These are phyloP conservation scores for Clarias fuscus DNA, from an alignment of 2,797 vertebrate species.

Conservation along the genomic window DNA sequence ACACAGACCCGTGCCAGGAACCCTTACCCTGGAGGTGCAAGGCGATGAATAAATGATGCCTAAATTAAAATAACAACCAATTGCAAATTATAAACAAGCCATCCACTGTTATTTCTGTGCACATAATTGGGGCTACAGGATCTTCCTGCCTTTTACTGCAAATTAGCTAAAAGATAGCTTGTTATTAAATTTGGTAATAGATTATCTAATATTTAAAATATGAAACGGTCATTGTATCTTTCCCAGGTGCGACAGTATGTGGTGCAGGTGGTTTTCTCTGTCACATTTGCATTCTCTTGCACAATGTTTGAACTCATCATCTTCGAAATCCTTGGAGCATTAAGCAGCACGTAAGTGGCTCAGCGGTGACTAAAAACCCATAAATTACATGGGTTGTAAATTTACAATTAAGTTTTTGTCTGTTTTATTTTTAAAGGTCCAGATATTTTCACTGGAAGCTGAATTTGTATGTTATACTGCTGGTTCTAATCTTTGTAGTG, in stretches of 20 bases:
- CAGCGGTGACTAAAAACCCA: background rate
- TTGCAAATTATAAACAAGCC: background rate
- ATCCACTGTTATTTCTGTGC: background rate
- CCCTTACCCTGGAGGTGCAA: too few species aligned
- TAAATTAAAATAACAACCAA: background rate
- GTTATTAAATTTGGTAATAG: background rate
- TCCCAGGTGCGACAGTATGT: slow-evolving; percentile 93
- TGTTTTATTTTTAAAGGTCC: slow-evolving; percentile 74
- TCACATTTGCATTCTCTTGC: slow-evolving; percentile 98
- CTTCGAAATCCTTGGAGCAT: slow-evolving; percentile 95
- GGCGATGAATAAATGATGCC: background rate
- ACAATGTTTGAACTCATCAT: slow-evolving; percentile 99
- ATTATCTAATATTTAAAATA: background rate
- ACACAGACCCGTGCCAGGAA: too few species aligned
- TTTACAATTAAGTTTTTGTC: background rate
- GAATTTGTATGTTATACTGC: slow-evolving; percentile 93
- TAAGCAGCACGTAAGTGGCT: slow-evolving; percentile 87
- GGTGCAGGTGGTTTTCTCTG: slow-evolving; percentile 95
- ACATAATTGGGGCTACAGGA: background rate
- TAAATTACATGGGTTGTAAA: background rate
- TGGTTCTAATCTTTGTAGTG: slow-evolving; percentile 95
- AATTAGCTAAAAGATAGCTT: background rate
- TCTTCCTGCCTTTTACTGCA: background rate
- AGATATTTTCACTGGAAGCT: slow-evolving; percentile 99
- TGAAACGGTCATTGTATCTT: slow-evolving; percentile 14